Base-by-base conservation (phyloP, 1,140 invertebrate genomes). In the Tetraneura akinire region DNA sequence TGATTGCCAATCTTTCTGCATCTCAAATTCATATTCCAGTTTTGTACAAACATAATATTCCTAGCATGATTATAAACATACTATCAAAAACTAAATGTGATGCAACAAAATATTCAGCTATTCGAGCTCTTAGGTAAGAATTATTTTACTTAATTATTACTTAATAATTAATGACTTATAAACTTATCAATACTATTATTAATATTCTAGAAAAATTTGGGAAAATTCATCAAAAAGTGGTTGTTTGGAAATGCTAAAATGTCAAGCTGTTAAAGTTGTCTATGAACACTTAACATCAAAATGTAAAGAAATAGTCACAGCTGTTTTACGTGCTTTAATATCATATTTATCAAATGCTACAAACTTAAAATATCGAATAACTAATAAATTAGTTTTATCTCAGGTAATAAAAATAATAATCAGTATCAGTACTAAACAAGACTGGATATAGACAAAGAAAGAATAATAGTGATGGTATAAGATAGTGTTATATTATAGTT, bases 1-100 rank as follows among this genome's bases (percentile, higher is more conserved):
- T 84, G 55, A 74, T 84, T 60, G 83, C 82, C 1, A 84, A 84
- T 81, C 70, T 84, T n/a, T 80, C 82, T 37, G 81, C 81, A 47
- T 80, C 74, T 23, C 64, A 81, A 70, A 55, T 37, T 3, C 70
- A 83, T 32, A 82, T 80, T 29, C 55, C 74, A 47, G 42, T 78
- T 26, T 68, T 84, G 51, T 81, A 82, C 62, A 80, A 80, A 62
- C 81, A 81, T 10, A 78, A 80, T 60, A 74, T 83, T 23, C 68
- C 76, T 14, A 37, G 49, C 45, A 53, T 66, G 53, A 62, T 83
- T 55, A 42, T 83, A 37, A 47, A 62, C 53, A 42, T 83, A 55
- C 51, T 84, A n/a, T 74, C 49, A 5, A 49, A 55, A 10, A 80
- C 81, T 68, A 51, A 73, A 16, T 80, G 78, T 55, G 23, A 81